Evolutionary conservation across 37 sponge, comb jelly and placozoan species (phyloP).

Genomic region (Spongia lamella): DNA sequence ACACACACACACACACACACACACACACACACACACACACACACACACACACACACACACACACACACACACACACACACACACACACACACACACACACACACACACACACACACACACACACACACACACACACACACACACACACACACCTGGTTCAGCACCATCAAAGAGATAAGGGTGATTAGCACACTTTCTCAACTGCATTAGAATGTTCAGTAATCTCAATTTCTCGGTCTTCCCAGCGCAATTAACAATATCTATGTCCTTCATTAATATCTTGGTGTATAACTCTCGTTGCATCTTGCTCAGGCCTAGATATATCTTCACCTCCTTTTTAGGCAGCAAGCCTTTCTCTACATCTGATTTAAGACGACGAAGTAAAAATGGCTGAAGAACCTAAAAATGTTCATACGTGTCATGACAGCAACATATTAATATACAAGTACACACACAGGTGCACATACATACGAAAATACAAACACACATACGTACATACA

Average conservation of each 20-base stretch:
- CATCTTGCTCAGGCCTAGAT: slow-evolving; percentile 94
- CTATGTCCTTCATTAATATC: slow-evolving; percentile 97
- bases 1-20: too few relatives aligned
- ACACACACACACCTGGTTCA: slow-evolving; percentile 83
- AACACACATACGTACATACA: too few relatives aligned
- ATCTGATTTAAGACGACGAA: slow-evolving; percentile 90
- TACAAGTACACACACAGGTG: too few relatives aligned
- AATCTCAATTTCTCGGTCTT: slow-evolving; percentile 83
- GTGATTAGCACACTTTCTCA: slow-evolving; percentile 98
- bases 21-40: too few relatives aligned
- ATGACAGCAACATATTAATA: too few relatives aligned
- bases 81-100: too few relatives aligned
- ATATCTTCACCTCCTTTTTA: slow-evolving; percentile 96
- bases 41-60: too few relatives aligned
- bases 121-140: not conserved
- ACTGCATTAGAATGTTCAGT: slow-evolving; percentile 98
- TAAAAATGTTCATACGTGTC: too few relatives aligned
- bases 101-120: too few relatives aligned
- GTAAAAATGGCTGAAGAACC: slow-evolving; percentile 93
- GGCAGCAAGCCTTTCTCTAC: slow-evolving; percentile 97
- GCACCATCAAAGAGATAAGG: slow-evolving; percentile 99
- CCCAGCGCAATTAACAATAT: slow-evolving; percentile 96
- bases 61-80: too few relatives aligned
- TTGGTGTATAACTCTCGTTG: slow-evolving; percentile 97
- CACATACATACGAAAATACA: too few relatives aligned